Percentiles rank a stretch among this genome's conserved stretches.
Evolutionary conservation across 2,888 invertebrate species (phyloP).

Genomic region (Idaea biselata): DNA sequence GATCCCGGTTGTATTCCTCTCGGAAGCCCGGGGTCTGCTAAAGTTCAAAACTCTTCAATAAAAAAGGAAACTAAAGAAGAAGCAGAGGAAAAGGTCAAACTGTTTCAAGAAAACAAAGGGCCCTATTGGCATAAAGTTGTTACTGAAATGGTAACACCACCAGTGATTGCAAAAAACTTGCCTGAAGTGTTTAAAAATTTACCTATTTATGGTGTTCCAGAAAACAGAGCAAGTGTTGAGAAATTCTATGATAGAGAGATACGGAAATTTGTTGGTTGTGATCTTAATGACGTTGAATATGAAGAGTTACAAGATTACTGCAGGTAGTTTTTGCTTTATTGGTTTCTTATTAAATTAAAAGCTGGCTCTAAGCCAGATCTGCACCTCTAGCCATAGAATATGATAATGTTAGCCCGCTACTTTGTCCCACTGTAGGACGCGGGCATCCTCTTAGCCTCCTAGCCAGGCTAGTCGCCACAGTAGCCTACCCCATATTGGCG

Average conservation of each 20-base stretch:
- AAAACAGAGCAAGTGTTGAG: conserved; percentile 31
- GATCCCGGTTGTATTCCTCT: no score
- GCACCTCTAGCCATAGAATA: no score
- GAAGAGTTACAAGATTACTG: conserved; percentile 64
- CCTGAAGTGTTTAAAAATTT: conserved; percentile 51
- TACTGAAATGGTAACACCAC: conserved; percentile 46
- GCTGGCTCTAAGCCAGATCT: no score
- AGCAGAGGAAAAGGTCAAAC: conserved; percentile 26
- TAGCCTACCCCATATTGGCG: no score
- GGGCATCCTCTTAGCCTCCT: no score
- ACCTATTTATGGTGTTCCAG: conserved; percentile 53
- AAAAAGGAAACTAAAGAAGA: conserved; percentile 6
- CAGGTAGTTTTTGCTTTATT: conserved; percentile 48
- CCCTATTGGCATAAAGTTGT: conserved; percentile 51
- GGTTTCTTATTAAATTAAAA: not conserved
- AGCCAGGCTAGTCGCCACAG: no score
- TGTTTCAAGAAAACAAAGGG: conserved; percentile 43
- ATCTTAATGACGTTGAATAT: conserved; percentile 60
- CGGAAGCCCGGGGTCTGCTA: no score
- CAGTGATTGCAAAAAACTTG: conserved; percentile 53
- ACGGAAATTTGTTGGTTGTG: conserved; percentile 57
- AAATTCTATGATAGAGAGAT: conserved; percentile 46
- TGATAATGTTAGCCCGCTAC: no score
- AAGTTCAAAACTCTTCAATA: no score
- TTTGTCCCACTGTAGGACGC: not conserved